phyloP scores from a whole-genome alignment of 2,888 invertebrate species.

The Prionchulus punctatus region DNA sequence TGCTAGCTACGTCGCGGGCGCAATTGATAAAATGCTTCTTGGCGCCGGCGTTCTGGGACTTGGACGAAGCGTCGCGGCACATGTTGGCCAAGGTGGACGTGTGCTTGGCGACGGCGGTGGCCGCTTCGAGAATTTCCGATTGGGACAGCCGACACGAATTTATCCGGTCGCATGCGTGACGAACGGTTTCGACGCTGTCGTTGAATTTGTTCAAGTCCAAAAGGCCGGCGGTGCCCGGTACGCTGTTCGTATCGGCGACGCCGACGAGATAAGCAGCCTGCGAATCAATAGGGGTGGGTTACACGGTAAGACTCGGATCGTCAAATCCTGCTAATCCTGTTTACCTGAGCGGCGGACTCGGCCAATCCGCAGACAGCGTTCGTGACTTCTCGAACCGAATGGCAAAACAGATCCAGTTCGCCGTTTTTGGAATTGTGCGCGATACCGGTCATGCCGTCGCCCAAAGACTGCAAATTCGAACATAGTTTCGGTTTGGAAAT shows the following conservation, averaged over 20 bases:
- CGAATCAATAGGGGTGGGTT: constrained; percentile 7
- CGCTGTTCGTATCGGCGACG: constrained; percentile 72
- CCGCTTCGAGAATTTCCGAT: constrained; percentile 7
- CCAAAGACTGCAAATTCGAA: no score
- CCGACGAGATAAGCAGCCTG: constrained; percentile 79
- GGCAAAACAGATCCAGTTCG: constrained; percentile 66
- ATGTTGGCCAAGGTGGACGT: constrained; percentile 87
- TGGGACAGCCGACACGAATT: constrained; percentile 65
- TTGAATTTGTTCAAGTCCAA: constrained; percentile 74
- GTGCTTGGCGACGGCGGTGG: constrained; percentile 48
- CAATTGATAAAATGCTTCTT: constrained; percentile 92
- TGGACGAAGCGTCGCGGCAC: constrained; percentile 76
- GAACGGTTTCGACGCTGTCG: constrained; percentile 73
- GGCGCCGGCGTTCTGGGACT: constrained; percentile 71
- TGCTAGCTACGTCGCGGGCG: constrained; percentile 90
- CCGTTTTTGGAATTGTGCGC: constrained; percentile 74
- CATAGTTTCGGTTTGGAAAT: no score
- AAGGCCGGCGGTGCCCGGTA: constrained; percentile 68
- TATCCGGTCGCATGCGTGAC: constrained; percentile 53
- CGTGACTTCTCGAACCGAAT: constrained; percentile 64
- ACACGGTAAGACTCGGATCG: not conserved
- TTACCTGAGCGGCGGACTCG: constrained; percentile 61
- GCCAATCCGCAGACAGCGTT: constrained; percentile 73
- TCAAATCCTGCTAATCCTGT: not conserved
- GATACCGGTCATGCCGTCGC: constrained; percentile 75